Conservation (phyloP, 2,113 vertebrate species). For the Pimephales promelas region DNA sequence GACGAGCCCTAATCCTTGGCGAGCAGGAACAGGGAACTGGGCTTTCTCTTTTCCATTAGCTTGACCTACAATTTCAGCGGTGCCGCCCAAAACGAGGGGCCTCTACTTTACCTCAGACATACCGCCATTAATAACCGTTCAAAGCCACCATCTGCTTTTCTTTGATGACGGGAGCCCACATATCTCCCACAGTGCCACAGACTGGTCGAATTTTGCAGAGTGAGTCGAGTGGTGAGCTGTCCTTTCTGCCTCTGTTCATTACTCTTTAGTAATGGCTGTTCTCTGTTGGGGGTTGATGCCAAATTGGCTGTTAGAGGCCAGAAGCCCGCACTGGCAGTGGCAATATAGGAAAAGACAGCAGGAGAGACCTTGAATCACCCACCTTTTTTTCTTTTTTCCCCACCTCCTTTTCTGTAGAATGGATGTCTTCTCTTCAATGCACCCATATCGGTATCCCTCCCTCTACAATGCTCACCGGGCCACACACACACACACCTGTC, state of each 20-base stretch:
- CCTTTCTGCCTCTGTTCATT: constrained; percentile 37
- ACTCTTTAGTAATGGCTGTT: constrained; percentile 38
- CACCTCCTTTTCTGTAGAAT: constrained; percentile 38
- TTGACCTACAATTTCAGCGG: constrained; percentile 34
- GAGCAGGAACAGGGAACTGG: constrained; percentile 17
- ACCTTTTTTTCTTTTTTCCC: constrained; percentile 22
- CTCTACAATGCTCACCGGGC: not conserved
- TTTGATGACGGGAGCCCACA: constrained; percentile 7
- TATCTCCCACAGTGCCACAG: constrained; percentile 33
- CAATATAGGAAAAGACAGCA: constrained; percentile 48
- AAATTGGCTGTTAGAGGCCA: constrained; percentile 55
- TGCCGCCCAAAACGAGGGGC: not conserved
- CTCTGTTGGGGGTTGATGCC: constrained; percentile 38
- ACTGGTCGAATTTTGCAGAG: constrained; percentile 21
- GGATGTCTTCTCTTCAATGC: constrained; percentile 39
- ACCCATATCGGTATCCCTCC: not conserved
- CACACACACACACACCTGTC: constrained; percentile 23
- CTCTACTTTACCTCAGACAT: constrained; percentile 24
- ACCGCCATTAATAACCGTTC: constrained; percentile 24
- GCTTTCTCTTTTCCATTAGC: constrained; percentile 1
- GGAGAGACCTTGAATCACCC: constrained; percentile 51
- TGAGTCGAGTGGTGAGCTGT: constrained; percentile 41
- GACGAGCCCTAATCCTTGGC: constrained; percentile 23
- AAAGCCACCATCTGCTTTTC: constrained; percentile 2
- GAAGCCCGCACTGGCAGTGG: not conserved